Conservation (phyloP, 2,113 vertebrate genomes). For the Pongo pygmaeus region DNA sequence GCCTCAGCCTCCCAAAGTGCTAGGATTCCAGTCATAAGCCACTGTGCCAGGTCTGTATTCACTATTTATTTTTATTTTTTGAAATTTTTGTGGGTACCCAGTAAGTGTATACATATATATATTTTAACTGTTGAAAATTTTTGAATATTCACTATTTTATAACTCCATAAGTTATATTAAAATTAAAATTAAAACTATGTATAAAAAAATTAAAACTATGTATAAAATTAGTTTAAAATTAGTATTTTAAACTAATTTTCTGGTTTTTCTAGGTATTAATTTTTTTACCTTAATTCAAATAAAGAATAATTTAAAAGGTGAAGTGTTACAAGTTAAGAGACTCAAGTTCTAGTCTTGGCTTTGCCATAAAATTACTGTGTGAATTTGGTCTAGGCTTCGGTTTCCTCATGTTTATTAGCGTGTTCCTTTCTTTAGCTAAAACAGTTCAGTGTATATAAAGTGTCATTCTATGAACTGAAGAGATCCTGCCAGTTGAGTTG, state of each 20-base stretch:
- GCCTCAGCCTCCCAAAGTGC: too few relatives aligned
- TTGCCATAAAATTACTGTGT: neutral
- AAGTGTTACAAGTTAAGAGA: neutral
- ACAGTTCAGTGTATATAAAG: neutral
- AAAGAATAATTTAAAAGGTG: neutral
- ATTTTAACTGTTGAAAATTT: too few relatives aligned
- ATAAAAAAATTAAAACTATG: too few relatives aligned
- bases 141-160: neutral
- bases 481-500: neutral
- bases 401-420: neutral
- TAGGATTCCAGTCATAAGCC: too few relatives aligned
- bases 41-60: too few relatives aligned
- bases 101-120: too few relatives aligned
- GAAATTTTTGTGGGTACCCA: too few relatives aligned
- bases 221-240: too few relatives aligned
- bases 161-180: neutral
- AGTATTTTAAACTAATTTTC: slow-evolving; percentile 47
- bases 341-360: neutral
- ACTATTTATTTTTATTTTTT: too few relatives aligned
- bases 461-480: neutral
- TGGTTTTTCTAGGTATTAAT: neutral
- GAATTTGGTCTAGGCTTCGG: neutral
- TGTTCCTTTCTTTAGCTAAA: neutral
- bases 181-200: too few relatives aligned
- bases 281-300: neutral